Conservation (phyloP, 2,113 vertebrate species). For the Reinhardtius hippoglossoides region DNA sequence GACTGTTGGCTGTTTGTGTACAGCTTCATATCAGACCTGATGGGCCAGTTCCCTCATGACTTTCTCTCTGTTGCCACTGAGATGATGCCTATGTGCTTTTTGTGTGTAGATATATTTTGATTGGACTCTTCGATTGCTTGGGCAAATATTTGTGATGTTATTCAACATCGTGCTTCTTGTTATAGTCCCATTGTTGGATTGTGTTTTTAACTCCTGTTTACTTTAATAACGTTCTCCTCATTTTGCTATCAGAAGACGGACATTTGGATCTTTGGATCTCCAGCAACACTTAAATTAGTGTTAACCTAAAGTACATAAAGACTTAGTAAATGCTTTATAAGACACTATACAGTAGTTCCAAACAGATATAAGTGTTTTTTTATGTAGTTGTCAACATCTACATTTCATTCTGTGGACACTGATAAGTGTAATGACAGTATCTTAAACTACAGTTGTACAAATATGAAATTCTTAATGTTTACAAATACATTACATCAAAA, state of each 20-base stretch:
- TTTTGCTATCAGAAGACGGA: too few relatives aligned
- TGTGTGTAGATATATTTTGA: neutral
- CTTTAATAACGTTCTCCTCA: neutral
- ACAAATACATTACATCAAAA: too few relatives aligned
- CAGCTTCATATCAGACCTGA: constrained; percentile 42
- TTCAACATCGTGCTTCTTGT: neutral
- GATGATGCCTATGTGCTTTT: constrained; percentile 2
- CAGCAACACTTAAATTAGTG: neutral
- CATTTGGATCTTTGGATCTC: neutral
- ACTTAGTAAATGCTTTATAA: neutral
- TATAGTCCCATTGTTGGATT: neutral
- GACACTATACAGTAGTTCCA: neutral
- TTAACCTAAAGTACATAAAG: too few relatives aligned
- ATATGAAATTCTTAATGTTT: too few relatives aligned
- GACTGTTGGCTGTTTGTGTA: constrained; percentile 47
- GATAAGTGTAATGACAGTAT: too few relatives aligned
- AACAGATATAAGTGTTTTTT: too few relatives aligned
- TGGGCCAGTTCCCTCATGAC: constrained; percentile 35
- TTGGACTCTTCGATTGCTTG: too few relatives aligned
- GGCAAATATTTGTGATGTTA: neutral
- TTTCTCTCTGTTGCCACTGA: neutral
- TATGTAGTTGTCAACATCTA: too few relatives aligned
- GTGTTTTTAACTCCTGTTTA: neutral
- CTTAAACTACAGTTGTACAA: too few relatives aligned
- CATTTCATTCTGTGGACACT: too few relatives aligned